Evolutionary conservation across 2,888 invertebrate genomes (phyloP), one percentile per base, ranked within the genome.

Genomic region (Drosophila longiperda): DNA sequence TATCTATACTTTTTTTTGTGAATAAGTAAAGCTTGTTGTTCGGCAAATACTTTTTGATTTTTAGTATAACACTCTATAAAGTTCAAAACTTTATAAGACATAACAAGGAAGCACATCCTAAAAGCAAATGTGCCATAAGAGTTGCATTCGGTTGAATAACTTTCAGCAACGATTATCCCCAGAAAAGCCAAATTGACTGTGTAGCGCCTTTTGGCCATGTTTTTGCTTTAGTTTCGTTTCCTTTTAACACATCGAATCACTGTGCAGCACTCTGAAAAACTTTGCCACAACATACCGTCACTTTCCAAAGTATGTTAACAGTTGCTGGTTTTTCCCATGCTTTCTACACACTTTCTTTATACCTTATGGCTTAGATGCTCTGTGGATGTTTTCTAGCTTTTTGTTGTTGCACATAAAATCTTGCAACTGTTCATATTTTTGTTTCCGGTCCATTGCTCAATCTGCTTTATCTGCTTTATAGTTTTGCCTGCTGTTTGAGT

Each of bases 371-470:
- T 53, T 11, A 29, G 55, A 33, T 61, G 49, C 17, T 50, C 5
- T 17, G 9, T 32, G 36, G 23, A 15, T 34, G 15, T 49, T 57
- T 40, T 33, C 29, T 34, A 17, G 15, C 12, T 59, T 59, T 23
- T 26, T 55, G 45, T 45, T 72, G 53, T 59, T 66, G 58, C 48
- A 58, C 54, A 26, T 26, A 68, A 55, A 26, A 55, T 38, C 54
- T 65, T 50, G 36, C 52, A 67, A 70, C 64, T 75, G 59, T 54
- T 72, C 66, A 71, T 68, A 68, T 71, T 73, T 75, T 68, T 68
- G 57, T 72, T 76, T 76, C 62, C 73, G 68, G 73, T 83, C 70
- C 89, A 83, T 88, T 88, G 80, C 86, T 65, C 73, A 71, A 73
- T 80, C 69, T 57, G 57, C 66, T 73, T 75, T 72, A 76, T 71